Evolutionary conservation across 2,797 vertebrate genomes (phyloP), one percentile per base, ranked within the genome.

Genomic region (Protosalanx chinensis): DNA sequence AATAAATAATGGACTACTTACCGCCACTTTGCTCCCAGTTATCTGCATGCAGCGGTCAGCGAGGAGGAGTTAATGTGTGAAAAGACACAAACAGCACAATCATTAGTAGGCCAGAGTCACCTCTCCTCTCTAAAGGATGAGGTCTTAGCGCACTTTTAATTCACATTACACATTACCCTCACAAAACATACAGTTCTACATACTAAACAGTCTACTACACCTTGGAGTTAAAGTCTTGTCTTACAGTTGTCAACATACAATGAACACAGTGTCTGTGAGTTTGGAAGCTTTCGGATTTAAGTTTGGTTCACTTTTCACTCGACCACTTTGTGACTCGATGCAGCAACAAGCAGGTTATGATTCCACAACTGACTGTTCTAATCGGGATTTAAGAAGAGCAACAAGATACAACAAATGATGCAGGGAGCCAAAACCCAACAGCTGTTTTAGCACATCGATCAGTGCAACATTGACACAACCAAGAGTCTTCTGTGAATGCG

Each of bases 1-100:
- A 83, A 76, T 72, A 72, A 76, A 84, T 90, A 90, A 89, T 88
- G 88, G 91, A 75, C 84, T 96, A 98, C 97, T 99, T 93, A 99
- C 97, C 95, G 82, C 76, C 89, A 97, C 94, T 97, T 98, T 99
- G 95, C 96, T 98, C 93, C 97, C 97, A 92, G 95, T 95, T 95
- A 98, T 98, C 97, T 99, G 97, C 95, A 98, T 96, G 94, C 94
- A 98, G 95, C 88, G 92, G 94, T 91, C 96, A 96, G 94, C 92
- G 92, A 86, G 95, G 94, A 93, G 85, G 86, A 88, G 93, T 96
- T 96, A 98, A 93, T 92, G 93, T 94, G 93, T 93, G 88, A 95
- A 95, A 95, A 92, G 94, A 96, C 93, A 93, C 94, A 41, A 96
- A 97, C 85, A 93, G 92, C 93, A 95, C 92, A 93, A 92, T 92